Conservation (phyloP, 92 coral and sea anemone species). For the Epizoanthus illoricatus region DNA sequence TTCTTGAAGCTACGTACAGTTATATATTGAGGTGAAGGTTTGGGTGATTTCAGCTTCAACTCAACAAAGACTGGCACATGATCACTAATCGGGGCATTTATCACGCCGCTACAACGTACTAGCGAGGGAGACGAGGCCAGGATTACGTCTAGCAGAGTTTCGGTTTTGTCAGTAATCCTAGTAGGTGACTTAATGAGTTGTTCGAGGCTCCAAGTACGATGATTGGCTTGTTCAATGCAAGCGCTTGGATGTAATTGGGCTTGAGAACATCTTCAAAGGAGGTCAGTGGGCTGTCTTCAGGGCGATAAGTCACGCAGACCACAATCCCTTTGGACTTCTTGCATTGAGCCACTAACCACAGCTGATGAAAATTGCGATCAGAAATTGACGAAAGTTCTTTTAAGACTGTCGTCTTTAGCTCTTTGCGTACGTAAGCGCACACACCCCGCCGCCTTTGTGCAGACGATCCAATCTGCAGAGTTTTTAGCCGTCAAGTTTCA, state of each 20-base stretch:
- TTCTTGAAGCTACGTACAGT: constrained; percentile 40
- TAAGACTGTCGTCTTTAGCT: constrained; percentile 44
- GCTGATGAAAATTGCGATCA: constrained; percentile 54
- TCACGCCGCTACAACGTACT: constrained; percentile 57
- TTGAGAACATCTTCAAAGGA: constrained; percentile 51
- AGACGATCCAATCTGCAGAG: constrained; percentile 56
- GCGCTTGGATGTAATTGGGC: constrained; percentile 59
- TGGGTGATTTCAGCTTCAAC: constrained; percentile 38
- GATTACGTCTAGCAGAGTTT: constrained; percentile 61
- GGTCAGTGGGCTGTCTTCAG: constrained; percentile 48
- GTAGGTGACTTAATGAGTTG: constrained; percentile 61
- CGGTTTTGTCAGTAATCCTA: constrained; percentile 52
- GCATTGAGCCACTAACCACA: constrained; percentile 54
- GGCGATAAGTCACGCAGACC: constrained; percentile 55
- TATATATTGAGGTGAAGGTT: constrained; percentile 16
- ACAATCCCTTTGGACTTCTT: constrained; percentile 42
- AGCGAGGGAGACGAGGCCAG: constrained; percentile 34
- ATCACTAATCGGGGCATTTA: constrained; percentile 45
- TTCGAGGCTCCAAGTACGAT: constrained; percentile 49
- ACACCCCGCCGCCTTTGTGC: constrained; percentile 65
- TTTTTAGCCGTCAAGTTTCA: constrained; percentile 52
- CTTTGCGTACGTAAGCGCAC: constrained; percentile 63
- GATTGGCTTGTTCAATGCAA: constrained; percentile 49
- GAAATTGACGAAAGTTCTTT: constrained; percentile 47
- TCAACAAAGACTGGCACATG: constrained; percentile 36